A percentile compares a stretch with the other conserved stretches of the same genome.
phyloP scores from a whole-genome alignment of 2,797 vertebrate genomes.

The Cryptoprocta ferox region DNA sequence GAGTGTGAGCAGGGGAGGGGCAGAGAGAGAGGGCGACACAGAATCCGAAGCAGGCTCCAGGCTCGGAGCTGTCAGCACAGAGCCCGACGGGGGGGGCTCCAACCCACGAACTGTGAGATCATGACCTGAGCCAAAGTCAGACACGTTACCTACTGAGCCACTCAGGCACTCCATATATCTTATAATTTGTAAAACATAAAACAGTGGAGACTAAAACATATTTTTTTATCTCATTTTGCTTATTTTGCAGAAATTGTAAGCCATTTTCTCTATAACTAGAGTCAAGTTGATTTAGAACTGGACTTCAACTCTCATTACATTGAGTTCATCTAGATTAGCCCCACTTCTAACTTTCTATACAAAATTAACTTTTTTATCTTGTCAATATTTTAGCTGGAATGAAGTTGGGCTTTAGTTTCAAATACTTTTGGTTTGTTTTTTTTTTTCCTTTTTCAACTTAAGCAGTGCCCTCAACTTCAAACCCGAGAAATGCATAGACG shows the following conservation, averaged over 20 bases:
- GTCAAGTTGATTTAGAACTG: background rate
- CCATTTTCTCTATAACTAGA: background rate
- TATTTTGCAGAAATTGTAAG: background rate
- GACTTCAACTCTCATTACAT: background rate
- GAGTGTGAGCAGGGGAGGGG: too few relatives aligned
- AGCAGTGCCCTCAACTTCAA: background rate
- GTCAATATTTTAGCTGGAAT: background rate
- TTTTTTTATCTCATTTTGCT: background rate
- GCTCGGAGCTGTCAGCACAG: too few relatives aligned
- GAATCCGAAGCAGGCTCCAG: too few relatives aligned
- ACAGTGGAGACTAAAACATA: background rate
- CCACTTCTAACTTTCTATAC: background rate
- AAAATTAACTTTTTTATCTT: background rate
- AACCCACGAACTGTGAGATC: too few relatives aligned
- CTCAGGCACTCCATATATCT: background rate
- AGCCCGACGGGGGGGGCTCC: too few relatives aligned
- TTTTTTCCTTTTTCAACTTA: slow-evolving; percentile 6
- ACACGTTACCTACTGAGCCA: too few relatives aligned
- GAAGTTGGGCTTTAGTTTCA: background rate
- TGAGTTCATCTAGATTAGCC: background rate
- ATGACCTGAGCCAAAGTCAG: too few relatives aligned
- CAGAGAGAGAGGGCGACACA: too few relatives aligned
- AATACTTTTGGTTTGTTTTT: background rate
- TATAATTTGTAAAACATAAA: background rate
- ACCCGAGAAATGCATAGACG: background rate